Evolutionary conservation across 2,888 invertebrate species (phyloP).

Genomic region (Pogonocherus hispidulus): DNA sequence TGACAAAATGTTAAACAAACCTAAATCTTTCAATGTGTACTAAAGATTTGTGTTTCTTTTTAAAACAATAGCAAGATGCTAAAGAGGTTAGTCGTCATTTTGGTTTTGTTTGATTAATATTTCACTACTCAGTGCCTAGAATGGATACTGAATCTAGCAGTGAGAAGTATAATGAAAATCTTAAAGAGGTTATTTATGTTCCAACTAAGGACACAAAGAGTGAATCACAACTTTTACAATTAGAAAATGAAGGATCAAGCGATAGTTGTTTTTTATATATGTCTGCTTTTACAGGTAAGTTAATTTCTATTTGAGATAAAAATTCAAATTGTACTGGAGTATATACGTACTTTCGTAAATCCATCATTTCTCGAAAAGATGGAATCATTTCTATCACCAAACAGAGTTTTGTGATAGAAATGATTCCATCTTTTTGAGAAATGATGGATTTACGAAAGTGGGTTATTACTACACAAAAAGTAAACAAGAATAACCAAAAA

Average conservation of each 20-base stretch:
- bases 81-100: conserved; percentile 1
- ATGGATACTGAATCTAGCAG: neutral
- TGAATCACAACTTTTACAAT: conserved; percentile 34
- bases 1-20: neutral
- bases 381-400: too few species aligned
- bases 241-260: conserved; percentile 25
- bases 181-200: conserved; percentile 40
- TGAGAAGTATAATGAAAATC: conserved; percentile 7
- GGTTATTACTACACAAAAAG: too few species aligned
- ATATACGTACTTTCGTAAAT: too few species aligned
- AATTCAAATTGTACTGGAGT: too few species aligned
- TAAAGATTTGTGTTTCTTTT: conserved; percentile 9
- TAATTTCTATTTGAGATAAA: neutral
- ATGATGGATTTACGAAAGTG: too few species aligned
- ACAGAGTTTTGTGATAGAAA: too few species aligned
- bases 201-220: conserved; percentile 28
- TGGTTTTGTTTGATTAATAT: neutral
- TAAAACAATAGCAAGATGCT: conserved; percentile 3
- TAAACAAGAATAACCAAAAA: too few species aligned
- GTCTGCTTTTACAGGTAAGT: conserved; percentile 49
- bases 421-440: too few species aligned
- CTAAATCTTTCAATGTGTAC: conserved; percentile 15
- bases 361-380: too few species aligned
- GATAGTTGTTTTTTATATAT: conserved; percentile 44
- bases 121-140: neutral